A percentile compares a stretch with the other conserved stretches of the same genome.
These are phyloP conservation scores for Mythimna impura DNA, from an alignment of 2,888 invertebrate species.

Conservation along the genomic window DNA sequence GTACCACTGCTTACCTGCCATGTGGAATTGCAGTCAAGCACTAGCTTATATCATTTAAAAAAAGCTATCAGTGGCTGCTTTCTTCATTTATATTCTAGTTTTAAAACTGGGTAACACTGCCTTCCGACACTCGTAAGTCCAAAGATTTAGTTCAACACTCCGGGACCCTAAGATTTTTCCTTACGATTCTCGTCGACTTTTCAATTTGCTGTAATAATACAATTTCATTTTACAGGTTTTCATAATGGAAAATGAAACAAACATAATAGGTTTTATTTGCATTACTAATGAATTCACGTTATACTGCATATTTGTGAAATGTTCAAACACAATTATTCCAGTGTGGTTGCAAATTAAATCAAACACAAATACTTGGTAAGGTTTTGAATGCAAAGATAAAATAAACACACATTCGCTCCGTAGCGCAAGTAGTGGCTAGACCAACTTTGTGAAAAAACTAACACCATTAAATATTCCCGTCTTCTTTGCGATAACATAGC, in stretches of 20 bases:
- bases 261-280: constrained; percentile 8
- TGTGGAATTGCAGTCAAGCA: too few species aligned
- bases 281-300: constrained; percentile 19
- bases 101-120: not conserved
- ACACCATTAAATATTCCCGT: constrained; percentile 47
- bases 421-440: constrained; percentile 31
- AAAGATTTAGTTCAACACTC: constrained; percentile 6
- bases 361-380: constrained; percentile 2
- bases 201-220: constrained; percentile 33
- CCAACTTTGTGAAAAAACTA: constrained; percentile 51
- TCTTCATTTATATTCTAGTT: constrained; percentile 7
- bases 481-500: constrained; percentile 33
- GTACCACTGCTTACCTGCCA: too few species aligned
- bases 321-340: constrained; percentile 13
- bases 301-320: constrained; percentile 9
- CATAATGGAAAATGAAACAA: constrained; percentile 16
- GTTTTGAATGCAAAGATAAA: constrained; percentile 46
- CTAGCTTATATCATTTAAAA: not conserved
- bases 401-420: constrained; percentile 32
- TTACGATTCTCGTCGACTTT: constrained; percentile 13
- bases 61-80: not conserved
- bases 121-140: constrained; percentile 4
- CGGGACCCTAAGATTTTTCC: not conserved
- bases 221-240: constrained; percentile 19
- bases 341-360: constrained; percentile 24